Conservation (phyloP, 2,888 invertebrate species). For the Drosophila mercatorum region DNA sequence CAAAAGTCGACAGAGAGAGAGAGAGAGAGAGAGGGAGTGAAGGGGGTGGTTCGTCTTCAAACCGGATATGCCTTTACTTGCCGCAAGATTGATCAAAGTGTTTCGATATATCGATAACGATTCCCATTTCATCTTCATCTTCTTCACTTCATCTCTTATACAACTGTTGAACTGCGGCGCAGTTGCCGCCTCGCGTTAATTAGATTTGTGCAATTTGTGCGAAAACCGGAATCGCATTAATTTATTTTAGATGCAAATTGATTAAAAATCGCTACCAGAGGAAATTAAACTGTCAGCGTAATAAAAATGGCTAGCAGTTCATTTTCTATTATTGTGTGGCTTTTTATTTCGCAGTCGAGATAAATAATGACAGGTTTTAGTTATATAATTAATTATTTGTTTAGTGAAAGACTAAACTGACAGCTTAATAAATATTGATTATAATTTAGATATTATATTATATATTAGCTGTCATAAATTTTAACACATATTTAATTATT, state of each 20-base stretch:
- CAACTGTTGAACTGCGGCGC: not conserved
- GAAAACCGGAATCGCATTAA: conserved; percentile 36
- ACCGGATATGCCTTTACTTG: conserved; percentile 32
- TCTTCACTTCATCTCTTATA: not conserved
- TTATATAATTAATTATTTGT: not conserved
- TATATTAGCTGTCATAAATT: no score
- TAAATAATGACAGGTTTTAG: not conserved
- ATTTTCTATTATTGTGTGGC: conserved; percentile 1
- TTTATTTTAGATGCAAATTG: conserved; percentile 44
- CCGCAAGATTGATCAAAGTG: conserved; percentile 31
- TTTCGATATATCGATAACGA: conserved; percentile 24
- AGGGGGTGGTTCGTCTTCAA: not conserved
- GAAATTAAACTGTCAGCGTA: conserved; percentile 48
- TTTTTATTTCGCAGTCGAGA: not conserved
- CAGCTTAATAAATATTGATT: not conserved
- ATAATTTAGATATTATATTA: not conserved
- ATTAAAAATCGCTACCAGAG: conserved; percentile 35
- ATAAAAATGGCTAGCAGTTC: conserved; percentile 5
- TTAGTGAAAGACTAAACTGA: not conserved
- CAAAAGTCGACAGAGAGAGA: not conserved
- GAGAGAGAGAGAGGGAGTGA: no score
- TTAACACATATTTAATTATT: not conserved
- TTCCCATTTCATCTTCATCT: conserved; percentile 13
- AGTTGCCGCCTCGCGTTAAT: conserved; percentile 30
- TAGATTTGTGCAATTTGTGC: conserved; percentile 44